Evolutionary conservation across 2,888 invertebrate species (phyloP).

Genomic region (Clistopyga incitator): DNA sequence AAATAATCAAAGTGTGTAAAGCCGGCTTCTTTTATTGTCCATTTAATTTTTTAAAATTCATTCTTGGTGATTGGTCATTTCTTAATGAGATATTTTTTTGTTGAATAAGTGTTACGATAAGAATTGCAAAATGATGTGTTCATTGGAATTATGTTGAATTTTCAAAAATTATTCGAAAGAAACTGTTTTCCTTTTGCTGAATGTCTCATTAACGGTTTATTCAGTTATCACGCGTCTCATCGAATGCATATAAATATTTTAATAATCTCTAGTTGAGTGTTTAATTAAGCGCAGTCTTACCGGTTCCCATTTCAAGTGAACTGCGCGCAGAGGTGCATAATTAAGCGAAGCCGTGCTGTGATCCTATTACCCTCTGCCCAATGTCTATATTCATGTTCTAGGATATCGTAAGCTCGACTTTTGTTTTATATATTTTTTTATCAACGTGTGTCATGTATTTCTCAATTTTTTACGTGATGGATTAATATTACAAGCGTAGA

Average conservation of each 20-base stretch:
- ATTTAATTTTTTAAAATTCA: too few relatives aligned
- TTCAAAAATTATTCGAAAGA: too few relatives aligned
- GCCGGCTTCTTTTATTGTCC: not conserved
- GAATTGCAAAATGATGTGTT: too few relatives aligned
- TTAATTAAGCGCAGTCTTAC: slow-evolving; percentile 74
- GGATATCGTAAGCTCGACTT: slow-evolving; percentile 38
- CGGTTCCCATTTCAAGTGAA: slow-evolving; percentile 72
- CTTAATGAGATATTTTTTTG: too few relatives aligned
- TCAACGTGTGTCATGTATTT: slow-evolving; percentile 64
- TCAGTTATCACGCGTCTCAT: slow-evolving; percentile 14
- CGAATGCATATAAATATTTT: slow-evolving; percentile 27
- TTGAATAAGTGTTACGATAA: too few relatives aligned
- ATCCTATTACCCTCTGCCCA: slow-evolving; percentile 78
- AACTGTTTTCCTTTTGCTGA: too few relatives aligned
- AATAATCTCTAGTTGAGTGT: slow-evolving; percentile 58
- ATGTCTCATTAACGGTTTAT: too few relatives aligned
- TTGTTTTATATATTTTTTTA: slow-evolving; percentile 68
- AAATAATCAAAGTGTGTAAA: not conserved
- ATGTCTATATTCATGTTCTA: slow-evolving; percentile 66
- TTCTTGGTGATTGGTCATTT: too few relatives aligned
- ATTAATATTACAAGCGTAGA: slow-evolving; percentile 50
- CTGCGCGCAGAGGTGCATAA: slow-evolving; percentile 75
- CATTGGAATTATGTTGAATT: too few relatives aligned
- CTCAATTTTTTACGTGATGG: slow-evolving; percentile 52
- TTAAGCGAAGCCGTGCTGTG: slow-evolving; percentile 78